Evolutionary conservation across 2,113 vertebrate species (phyloP), one percentile per base, ranked within the genome.

Genomic region (Ariopsis seemanni): DNA sequence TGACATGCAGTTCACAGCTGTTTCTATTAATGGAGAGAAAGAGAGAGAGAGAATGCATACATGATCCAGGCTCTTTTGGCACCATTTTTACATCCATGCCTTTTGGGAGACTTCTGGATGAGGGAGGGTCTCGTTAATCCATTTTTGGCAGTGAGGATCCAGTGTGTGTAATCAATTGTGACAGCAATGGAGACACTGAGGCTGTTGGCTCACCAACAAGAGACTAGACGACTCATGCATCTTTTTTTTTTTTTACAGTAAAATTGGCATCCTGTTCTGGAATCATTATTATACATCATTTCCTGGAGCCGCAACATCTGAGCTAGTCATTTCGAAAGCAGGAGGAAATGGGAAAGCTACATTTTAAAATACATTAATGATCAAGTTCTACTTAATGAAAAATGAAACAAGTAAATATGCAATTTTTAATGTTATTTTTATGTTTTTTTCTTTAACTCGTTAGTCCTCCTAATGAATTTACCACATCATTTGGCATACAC

Each of bases 141-240:
- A 91, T 42, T 85, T 92, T 91, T 93, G 92, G 92, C 92, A 91
- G 77, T 5, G 88, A 89, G 71, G 90, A 87, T 89, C 89, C 57
- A 65, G 75, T 82, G 91, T 93, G 89, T 93, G 88, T 94, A 94
- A 94, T 93, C 91, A 92, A 91, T 93, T 93, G 90, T 94, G 93
- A 94, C 93, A 94, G 93, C 90, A 92, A 90, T 90, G 93, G 94
- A 93, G 93, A 93, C 92, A 82, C 91, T 90, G 90, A 91, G 92
- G 93, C 90, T 87, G 92, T 50, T 18, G 91, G 92, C 91, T 89
- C 82, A 92, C 92, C 91, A 0, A 82, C 12, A 18, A 82, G 90
- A 88, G 90, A 87, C 81, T 82, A 87, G 86, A 90, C 71, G 71
- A 48, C 71, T 93, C 90, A 74, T 91, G 90, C 86, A 90, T 92